These are phyloP conservation scores for Tapirus indicus DNA, from an alignment of 2,797 vertebrate species.

Conservation along the genomic window DNA sequence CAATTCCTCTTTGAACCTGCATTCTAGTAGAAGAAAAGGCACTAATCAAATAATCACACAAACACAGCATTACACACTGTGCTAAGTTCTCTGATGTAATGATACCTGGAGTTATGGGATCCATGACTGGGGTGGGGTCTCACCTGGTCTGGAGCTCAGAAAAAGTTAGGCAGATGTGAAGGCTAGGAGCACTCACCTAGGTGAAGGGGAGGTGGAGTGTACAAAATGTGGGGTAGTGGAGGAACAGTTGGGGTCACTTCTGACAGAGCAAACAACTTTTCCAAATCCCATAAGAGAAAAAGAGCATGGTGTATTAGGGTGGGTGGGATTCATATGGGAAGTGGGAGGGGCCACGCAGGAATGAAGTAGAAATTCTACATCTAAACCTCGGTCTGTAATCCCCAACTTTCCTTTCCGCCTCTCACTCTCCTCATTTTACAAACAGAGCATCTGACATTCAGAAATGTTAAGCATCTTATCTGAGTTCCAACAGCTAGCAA, in stretches of 20 bases:
- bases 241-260: neutral
- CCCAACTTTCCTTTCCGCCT: neutral
- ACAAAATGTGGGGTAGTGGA: neutral
- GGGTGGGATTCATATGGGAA: neutral
- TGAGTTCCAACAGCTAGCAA: neutral
- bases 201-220: neutral
- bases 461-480: neutral
- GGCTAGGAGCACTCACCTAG: neutral
- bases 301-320: neutral
- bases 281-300: neutral
- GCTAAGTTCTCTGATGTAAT: neutral
- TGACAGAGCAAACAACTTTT: neutral
- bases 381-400: neutral
- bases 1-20: neutral
- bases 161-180: neutral
- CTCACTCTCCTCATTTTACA: neutral
- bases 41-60: neutral
- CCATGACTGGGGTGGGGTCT: rapidly evolving
- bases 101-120: no score
- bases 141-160: neutral
- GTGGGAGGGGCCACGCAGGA: neutral
- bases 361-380: no score
- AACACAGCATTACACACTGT: neutral
- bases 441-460: neutral
- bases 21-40: neutral